Conservation (phyloP, 2,888 invertebrate species). For the Scaptomyza reducta region DNA sequence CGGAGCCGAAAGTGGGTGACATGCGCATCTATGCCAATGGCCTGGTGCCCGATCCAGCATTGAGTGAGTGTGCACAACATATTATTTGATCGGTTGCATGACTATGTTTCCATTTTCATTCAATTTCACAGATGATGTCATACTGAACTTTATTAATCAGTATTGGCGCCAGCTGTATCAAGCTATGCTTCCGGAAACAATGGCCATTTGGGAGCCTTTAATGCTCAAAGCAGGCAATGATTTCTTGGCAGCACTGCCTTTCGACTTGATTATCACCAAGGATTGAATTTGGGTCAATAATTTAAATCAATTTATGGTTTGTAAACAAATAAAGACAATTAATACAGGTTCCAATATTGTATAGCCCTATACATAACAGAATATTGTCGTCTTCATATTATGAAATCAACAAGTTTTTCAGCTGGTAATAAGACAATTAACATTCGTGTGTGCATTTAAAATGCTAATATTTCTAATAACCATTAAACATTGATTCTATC, state of each 20-base stretch:
- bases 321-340: constrained; percentile 33
- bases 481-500: background rate
- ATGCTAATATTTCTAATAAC: background rate
- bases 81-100: background rate
- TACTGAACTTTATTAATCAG: constrained; percentile 85
- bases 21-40: constrained; percentile 87
- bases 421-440: background rate
- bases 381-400: background rate
- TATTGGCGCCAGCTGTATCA: constrained; percentile 86
- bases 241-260: constrained; percentile 81
- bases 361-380: background rate
- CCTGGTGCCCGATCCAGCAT: constrained; percentile 86
- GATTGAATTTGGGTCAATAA: constrained; percentile 44
- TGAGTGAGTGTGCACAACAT: constrained; percentile 86
- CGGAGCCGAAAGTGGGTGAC: constrained; percentile 87
- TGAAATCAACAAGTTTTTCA: background rate
- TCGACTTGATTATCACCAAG: constrained; percentile 79
- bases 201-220: constrained; percentile 81
- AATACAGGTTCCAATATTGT: background rate
- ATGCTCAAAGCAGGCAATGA: constrained; percentile 78
- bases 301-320: constrained; percentile 35
- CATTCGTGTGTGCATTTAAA: background rate
- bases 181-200: constrained; percentile 84
- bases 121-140: constrained; percentile 69
- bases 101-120: background rate